A percentile compares a stretch with the other conserved stretches of the same genome.
These are phyloP conservation scores for Holothuria scabra DNA, from an alignment of 53 echinoderm and acorn worm species.

Conservation along the genomic window DNA sequence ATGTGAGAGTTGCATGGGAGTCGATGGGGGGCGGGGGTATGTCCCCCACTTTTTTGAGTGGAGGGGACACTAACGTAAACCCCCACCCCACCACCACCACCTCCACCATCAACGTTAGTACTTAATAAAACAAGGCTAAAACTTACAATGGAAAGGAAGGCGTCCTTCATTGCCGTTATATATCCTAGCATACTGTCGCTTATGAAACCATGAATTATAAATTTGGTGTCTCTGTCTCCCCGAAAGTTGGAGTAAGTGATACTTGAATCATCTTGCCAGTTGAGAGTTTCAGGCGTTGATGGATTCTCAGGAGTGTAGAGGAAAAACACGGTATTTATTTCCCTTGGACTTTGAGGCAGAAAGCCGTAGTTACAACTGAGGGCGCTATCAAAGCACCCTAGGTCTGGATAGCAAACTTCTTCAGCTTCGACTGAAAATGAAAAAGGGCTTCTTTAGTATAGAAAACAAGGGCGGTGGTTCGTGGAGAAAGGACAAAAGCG, in stretches of 20 bases:
- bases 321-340: conserved; percentile 41
- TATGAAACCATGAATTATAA: not conserved
- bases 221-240: conserved; percentile 42
- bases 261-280: conserved; percentile 1
- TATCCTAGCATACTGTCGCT: conserved; percentile 23
- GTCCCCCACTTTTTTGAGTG: too few relatives aligned
- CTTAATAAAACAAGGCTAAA: too few relatives aligned
- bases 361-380: conserved; percentile 25
- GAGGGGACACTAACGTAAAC: too few relatives aligned
- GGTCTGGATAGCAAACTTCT: conserved; percentile 35
- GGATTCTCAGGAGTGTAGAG: conserved; percentile 51
- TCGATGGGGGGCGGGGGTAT: too few relatives aligned
- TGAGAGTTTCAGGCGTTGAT: conserved; percentile 7
- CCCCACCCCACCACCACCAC: too few relatives aligned
- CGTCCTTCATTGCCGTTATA: conserved; percentile 48
- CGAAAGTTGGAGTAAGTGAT: conserved; percentile 52
- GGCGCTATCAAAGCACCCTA: conserved; percentile 43
- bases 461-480: too few relatives aligned
- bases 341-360: conserved; percentile 35
- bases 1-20: too few relatives aligned
- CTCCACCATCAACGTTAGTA: too few relatives aligned
- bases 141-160: conserved; percentile 47
- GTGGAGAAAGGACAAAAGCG: too few relatives aligned
- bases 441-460: too few relatives aligned
- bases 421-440: not conserved